Evolutionary conservation across 2,113 vertebrate genomes (phyloP), one percentile per base, ranked within the genome.

Genomic region (Callaeas wilsoni): DNA sequence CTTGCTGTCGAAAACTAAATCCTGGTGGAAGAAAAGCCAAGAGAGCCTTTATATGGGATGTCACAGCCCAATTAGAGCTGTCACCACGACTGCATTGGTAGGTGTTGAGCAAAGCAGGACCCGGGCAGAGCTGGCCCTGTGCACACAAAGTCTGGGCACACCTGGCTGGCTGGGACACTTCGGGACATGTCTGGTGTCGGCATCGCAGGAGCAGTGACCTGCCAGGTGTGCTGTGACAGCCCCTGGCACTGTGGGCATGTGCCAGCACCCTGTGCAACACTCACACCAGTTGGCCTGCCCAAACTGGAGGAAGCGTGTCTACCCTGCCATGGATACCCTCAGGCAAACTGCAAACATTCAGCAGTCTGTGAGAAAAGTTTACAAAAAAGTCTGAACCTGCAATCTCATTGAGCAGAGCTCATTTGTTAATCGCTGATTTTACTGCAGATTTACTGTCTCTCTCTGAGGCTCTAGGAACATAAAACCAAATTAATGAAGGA

Each of bases 211-310:
- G 22, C 64, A 33, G 25, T 8, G 62, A 41, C 7, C n/a, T 20
- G 22, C 49, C 41, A 57, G 67, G 21, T 55, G 52, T 42, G 52
- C 9, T 4, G 7, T 62, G 25, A 35, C 53, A 32, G 19, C 50
- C n/a, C 46, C n/a, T 27, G 33, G 47, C 37, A 6, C 32, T 4
- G 9, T 3, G 8, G 12, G 15, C 2, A 0, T 9, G 46, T 50
- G 25, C 17, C 47, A 79, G 3, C 8, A 17, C 57, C 19, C 33
- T 29, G 15, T 32, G 30, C 30, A 35, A 1, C 20, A 5, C 35
- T 15, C 2, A 0, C 4, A 20, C 1, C 1, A 6, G 1, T 53
- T 15, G 44, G 11, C 18, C 52, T 23, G 32, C 42, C 44, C 53
- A 56, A 13, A 46, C 3, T 18, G 35, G 37, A 33, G 33, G 42